A percentile compares a stretch with the other conserved stretches of the same genome.
These are phyloP conservation scores for Pollimyrus isidori DNA, from an alignment of 2,113 vertebrate species.

Conservation along the genomic window DNA sequence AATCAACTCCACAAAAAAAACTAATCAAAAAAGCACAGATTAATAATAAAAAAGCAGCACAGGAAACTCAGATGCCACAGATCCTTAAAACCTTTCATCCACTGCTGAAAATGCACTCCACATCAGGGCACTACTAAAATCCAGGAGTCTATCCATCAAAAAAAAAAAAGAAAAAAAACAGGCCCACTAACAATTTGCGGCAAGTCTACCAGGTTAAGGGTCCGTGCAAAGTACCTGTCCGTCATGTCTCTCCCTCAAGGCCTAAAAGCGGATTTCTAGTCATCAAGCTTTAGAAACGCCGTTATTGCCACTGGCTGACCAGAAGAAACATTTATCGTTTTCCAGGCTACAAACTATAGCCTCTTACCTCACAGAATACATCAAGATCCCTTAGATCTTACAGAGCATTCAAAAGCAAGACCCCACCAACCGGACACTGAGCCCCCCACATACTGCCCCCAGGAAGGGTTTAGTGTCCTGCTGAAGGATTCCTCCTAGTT, in stretches of 20 bases:
- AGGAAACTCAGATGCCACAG: background rate
- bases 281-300: background rate
- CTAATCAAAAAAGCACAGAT: background rate
- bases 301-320: background rate
- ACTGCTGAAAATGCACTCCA: background rate
- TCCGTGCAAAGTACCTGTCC: background rate
- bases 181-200: background rate
- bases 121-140: background rate
- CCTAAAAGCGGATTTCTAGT: background rate
- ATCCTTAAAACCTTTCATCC: background rate
- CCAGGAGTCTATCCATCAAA: background rate
- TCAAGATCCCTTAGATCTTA: background rate
- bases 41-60: background rate
- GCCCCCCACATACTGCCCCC: background rate
- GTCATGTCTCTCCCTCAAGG: background rate
- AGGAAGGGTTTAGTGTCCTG: background rate
- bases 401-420: background rate
- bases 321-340: background rate
- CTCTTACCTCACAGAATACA: background rate
- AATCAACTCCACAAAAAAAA: background rate
- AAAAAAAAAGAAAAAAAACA: background rate
- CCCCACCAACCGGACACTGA: background rate
- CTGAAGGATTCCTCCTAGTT: background rate
- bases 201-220: background rate
- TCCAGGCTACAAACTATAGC: background rate